Conservation (phyloP, 2,113 vertebrate genomes). For the Centrocercus urophasianus region DNA sequence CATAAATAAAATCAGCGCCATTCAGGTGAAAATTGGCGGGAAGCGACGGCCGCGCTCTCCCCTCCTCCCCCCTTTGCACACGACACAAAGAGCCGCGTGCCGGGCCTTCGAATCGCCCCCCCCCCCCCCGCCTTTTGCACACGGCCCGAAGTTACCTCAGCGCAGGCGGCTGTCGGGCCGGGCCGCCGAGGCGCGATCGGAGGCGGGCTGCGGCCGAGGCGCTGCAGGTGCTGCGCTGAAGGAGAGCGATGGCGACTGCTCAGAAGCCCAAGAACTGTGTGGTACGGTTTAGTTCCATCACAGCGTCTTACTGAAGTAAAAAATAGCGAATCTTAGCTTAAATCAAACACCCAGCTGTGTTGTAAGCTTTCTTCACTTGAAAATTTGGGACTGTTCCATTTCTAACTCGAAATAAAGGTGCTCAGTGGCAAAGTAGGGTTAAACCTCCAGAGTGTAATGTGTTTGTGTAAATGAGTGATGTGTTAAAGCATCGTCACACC, state of each 20-base stretch:
- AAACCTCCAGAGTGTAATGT: rapidly evolving
- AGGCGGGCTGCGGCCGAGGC: too few species aligned
- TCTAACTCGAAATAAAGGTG: background rate
- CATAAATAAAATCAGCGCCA: too few species aligned
- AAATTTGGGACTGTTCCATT: rapidly evolving
- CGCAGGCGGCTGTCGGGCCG: too few species aligned
- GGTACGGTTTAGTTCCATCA: conserved; percentile 58
- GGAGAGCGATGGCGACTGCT: conserved; percentile 79
- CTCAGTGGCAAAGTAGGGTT: background rate
- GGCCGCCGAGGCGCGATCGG: too few species aligned
- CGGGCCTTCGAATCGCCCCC: too few species aligned
- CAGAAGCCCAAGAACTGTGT: conserved; percentile 70
- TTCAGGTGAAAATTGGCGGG: too few species aligned
- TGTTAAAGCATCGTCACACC: rapidly evolving
- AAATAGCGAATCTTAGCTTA: background rate
- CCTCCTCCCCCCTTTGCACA: too few species aligned
- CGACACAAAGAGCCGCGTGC: too few species aligned
- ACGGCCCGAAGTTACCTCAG: too few species aligned
- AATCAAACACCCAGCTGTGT: background rate
- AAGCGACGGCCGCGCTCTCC: too few species aligned
- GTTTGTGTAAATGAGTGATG: background rate
- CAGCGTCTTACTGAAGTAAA: rapidly evolving
- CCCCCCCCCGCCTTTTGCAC: too few species aligned
- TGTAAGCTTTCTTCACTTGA: background rate
- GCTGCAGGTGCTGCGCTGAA: background rate